Base-by-base conservation (phyloP, 2,797 vertebrate species). In the Lepus oiostolus region DNA sequence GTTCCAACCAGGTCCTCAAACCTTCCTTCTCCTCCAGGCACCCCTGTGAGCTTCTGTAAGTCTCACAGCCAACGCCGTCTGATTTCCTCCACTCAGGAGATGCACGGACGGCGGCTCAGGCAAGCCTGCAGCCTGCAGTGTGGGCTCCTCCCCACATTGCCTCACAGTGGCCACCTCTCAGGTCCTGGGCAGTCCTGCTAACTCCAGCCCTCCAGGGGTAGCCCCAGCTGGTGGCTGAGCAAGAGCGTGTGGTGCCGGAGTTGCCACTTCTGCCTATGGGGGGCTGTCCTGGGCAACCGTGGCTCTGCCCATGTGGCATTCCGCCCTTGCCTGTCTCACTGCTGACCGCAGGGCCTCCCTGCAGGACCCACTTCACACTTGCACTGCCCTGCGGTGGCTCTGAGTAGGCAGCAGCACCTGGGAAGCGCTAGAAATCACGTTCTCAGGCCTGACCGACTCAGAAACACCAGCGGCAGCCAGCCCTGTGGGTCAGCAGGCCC, bases 181-280 rank as follows among this genome's bases (percentile, higher is more conserved):
- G 13, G 54, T 21, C 54, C 54, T 4, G 54, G 54, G 54, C 14
- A 7, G 19, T 52, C 42, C n/a, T 14, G 58, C 30, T 14, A 17
- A n/a, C 35, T 28, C 24, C 22, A 9, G 22, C 14, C 16, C 47
- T 74, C 54, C 2, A 0, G 4, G 16, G 24, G 11, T 7, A 12
- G 5, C 70, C n/a, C 17, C 24, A 38, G 79, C 17, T 24, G 35
- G 10, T 24, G 26, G 35, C 38, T 35, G 16, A 82, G 38, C n/a
- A 2, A 14, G 19, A 38, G 50, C n/a, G 8, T 24, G 10, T 28
- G 21, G 30, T 50, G 4, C 22, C 14, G 35, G 30, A 10, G 24
- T 22, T 72, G 79, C 16, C 38, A 50, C 22, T 79, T 70, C 62
- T 77, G 17, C 11, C 16, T 32, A 9, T 3, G 1, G 60, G 58